These are phyloP conservation scores for Antheraea pernyi DNA, from an alignment of 1,140 invertebrate genomes.

Conservation along the genomic window DNA sequence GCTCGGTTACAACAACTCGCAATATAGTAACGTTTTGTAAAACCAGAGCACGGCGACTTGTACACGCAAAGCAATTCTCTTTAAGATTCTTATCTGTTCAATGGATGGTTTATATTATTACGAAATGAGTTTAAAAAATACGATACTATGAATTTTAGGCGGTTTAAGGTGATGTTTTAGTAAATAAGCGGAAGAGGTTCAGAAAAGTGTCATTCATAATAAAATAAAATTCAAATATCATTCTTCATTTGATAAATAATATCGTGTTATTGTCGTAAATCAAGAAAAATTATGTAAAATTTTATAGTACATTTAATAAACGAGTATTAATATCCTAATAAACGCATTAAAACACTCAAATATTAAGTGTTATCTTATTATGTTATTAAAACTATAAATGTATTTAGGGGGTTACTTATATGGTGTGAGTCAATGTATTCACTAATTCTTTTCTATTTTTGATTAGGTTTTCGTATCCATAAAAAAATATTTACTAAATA, in stretches of 20 bases:
- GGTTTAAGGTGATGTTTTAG: conserved; percentile 18
- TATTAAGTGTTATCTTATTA: too few species aligned
- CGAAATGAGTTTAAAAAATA: conserved; percentile 59
- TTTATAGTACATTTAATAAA: too few species aligned
- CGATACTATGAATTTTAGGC: conserved; percentile 47
- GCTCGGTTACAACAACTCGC: neutral
- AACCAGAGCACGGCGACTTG: conserved; percentile 52
- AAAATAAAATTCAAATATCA: conserved; percentile 3
- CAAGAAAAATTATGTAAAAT: too few species aligned
- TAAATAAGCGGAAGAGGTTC: conserved; percentile 6
- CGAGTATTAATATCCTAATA: too few species aligned
- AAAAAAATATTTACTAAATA: neutral
- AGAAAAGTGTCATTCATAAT: too few species aligned
- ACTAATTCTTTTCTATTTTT: too few species aligned
- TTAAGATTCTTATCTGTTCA: conserved; percentile 68
- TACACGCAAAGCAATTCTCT: conserved; percentile 54
- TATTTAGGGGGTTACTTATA: too few species aligned
- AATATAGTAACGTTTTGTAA: conserved; percentile 27
- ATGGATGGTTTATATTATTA: conserved; percentile 67
- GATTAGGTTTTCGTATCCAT: too few species aligned
- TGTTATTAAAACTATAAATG: too few species aligned
- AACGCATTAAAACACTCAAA: too few species aligned
- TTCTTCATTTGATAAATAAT: neutral
- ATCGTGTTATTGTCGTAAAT: too few species aligned
- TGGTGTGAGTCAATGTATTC: too few species aligned